Conservation (phyloP, 2,888 invertebrate genomes). For the Sympetrum striolatum region DNA sequence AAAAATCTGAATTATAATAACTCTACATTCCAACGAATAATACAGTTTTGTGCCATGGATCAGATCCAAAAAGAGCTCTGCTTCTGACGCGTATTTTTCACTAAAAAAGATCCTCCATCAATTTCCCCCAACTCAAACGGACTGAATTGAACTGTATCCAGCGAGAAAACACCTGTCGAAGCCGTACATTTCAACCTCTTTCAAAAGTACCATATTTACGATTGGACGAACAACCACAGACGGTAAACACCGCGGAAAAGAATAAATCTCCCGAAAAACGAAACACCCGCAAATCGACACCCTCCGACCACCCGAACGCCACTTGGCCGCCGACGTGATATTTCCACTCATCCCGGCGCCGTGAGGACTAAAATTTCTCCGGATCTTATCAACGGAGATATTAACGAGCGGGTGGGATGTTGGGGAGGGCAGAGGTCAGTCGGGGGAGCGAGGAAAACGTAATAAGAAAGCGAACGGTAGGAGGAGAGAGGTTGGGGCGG, state of each 20-base stretch:
- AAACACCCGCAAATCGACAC: neutral
- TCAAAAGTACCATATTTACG: neutral
- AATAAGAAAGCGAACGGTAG: neutral
- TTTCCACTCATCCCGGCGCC: neutral
- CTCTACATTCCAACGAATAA: too few species aligned
- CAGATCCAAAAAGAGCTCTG: too few species aligned
- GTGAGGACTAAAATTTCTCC: conserved; percentile 16
- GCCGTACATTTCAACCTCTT: neutral
- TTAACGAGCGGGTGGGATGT: neutral
- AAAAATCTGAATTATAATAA: too few species aligned
- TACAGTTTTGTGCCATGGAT: too few species aligned
- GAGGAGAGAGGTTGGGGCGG: neutral
- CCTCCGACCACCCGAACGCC: neutral
- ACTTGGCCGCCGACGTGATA: neutral
- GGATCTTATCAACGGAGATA: conserved; percentile 26
- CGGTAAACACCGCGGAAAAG: neutral
- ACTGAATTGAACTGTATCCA: neutral
- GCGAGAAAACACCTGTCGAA: neutral
- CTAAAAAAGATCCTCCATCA: too few species aligned
- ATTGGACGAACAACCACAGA: neutral
- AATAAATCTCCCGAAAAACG: neutral
- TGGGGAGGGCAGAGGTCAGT: neutral
- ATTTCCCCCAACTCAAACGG: too few species aligned
- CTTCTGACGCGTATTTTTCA: too few species aligned
- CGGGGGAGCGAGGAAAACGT: neutral